A percentile compares a stretch with the other conserved stretches of the same genome.
Conservation (phyloP, 2,888 invertebrate genomes). For the Cataglyphis altisquamis region DNA sequence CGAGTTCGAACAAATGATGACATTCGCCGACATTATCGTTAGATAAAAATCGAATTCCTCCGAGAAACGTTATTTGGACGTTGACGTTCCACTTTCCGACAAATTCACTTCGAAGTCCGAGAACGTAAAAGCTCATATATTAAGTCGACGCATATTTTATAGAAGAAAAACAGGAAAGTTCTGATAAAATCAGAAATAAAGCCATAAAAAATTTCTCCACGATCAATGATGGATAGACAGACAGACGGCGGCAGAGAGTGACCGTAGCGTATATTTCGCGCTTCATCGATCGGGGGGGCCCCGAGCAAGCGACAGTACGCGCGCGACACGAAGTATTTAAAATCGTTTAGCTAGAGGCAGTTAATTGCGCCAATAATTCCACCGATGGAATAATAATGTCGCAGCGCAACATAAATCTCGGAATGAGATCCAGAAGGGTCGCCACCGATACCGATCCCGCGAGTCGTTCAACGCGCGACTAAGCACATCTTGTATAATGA, state of each 20-base stretch:
- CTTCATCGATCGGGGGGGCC: constrained; percentile 56
- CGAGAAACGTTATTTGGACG: not conserved
- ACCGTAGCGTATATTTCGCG: constrained; percentile 43
- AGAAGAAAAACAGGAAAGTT: constrained; percentile 21
- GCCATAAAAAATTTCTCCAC: constrained; percentile 58
- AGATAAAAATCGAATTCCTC: constrained; percentile 5
- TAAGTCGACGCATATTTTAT: not conserved
- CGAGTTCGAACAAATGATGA: not conserved
- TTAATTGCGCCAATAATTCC: constrained; percentile 72
- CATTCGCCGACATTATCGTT: not conserved
- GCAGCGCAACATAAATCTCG: constrained; percentile 55
- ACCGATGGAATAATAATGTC: constrained; percentile 67
- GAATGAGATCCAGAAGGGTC: constrained; percentile 15
- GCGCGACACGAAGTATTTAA: constrained; percentile 64
- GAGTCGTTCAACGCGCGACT: constrained; percentile 7
- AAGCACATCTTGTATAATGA: constrained; percentile 33
- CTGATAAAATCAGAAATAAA: constrained; percentile 55
- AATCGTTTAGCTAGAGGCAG: constrained; percentile 61
- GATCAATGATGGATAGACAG: constrained; percentile 34
- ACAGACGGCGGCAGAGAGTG: constrained; percentile 10
- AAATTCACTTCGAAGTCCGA: constrained; percentile 3
- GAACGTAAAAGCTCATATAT: not conserved
- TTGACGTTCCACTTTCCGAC: not conserved
- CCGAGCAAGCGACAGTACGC: constrained; percentile 48
- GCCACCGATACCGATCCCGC: not conserved